A percentile compares a stretch with the other conserved stretches of the same genome.
phyloP scores from a whole-genome alignment of 2,797 vertebrate genomes.

The Eulemur albifrons region DNA sequence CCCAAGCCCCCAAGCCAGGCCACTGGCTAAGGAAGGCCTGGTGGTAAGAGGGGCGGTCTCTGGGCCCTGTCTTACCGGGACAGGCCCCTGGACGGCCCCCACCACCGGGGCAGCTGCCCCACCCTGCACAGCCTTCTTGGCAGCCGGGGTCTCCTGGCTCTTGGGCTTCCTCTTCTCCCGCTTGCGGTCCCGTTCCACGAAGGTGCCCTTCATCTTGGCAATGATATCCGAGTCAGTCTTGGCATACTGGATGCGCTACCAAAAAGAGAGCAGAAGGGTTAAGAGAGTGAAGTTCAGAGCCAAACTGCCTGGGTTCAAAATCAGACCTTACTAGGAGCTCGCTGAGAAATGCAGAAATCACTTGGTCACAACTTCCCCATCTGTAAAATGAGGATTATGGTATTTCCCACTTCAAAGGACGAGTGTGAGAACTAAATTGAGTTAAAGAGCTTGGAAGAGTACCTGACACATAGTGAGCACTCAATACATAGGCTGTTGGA shows the following conservation, averaged over 20 bases:
- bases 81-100: constrained; percentile 86
- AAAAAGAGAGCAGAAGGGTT: neutral
- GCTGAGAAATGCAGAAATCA: neutral
- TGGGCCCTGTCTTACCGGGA: constrained; percentile 85
- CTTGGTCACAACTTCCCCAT: neutral
- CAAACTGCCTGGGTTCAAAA: neutral
- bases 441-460: neutral
- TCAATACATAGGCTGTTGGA: neutral
- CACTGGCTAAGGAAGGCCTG: neutral
- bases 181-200: constrained; percentile 94
- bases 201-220: constrained; percentile 96
- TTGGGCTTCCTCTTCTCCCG: constrained; percentile 93
- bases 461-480: neutral
- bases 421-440: neutral
- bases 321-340: neutral
- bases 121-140: constrained; percentile 88
- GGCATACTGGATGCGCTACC: constrained; percentile 93
- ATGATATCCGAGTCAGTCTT: constrained; percentile 95
- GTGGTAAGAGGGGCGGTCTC: rapidly evolving
- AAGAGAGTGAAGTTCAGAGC: neutral
- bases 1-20: neutral
- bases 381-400: neutral
- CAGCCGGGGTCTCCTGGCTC: constrained; percentile 80
- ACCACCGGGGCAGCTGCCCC: constrained; percentile 83
- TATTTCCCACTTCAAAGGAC: neutral